Evolutionary conservation across 2,797 vertebrate species (phyloP).

Genomic region (Falco naumanni): DNA sequence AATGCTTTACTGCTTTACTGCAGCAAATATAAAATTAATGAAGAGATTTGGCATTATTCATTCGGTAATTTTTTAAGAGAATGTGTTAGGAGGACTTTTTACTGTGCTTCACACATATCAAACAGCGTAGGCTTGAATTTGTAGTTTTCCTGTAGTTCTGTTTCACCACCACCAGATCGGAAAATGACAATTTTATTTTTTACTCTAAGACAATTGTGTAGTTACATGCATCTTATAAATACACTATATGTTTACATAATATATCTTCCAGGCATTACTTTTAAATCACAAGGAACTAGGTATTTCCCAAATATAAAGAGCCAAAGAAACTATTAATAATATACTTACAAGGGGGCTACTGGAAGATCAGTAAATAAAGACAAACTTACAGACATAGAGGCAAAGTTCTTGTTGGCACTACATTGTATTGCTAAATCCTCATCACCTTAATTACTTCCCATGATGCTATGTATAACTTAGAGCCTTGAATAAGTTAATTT

Average conservation of each 20-base stretch:
- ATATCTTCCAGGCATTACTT: neutral
- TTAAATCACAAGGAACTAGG: neutral
- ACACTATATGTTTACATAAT: neutral
- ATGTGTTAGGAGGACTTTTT: neutral
- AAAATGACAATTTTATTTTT: neutral
- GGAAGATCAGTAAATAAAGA: neutral
- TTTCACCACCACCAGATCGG: neutral
- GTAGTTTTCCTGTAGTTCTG: neutral
- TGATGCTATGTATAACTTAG: neutral
- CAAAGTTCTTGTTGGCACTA: neutral
- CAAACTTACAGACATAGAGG: neutral
- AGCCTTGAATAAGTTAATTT: neutral
- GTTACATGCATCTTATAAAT: neutral
- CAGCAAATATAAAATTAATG: conserved; percentile 8
- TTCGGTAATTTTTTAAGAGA: neutral
- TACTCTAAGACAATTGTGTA: neutral
- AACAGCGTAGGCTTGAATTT: neutral
- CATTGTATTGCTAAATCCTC: neutral
- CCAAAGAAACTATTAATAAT: neutral
- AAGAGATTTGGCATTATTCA: neutral
- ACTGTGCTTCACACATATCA: neutral
- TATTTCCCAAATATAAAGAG: neutral
- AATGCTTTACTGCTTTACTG: conserved; percentile 8
- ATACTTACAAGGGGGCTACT: neutral
- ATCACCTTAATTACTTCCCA: neutral